phyloP scores from a whole-genome alignment of 2,797 vertebrate genomes.

The Lophura swinhoii region DNA sequence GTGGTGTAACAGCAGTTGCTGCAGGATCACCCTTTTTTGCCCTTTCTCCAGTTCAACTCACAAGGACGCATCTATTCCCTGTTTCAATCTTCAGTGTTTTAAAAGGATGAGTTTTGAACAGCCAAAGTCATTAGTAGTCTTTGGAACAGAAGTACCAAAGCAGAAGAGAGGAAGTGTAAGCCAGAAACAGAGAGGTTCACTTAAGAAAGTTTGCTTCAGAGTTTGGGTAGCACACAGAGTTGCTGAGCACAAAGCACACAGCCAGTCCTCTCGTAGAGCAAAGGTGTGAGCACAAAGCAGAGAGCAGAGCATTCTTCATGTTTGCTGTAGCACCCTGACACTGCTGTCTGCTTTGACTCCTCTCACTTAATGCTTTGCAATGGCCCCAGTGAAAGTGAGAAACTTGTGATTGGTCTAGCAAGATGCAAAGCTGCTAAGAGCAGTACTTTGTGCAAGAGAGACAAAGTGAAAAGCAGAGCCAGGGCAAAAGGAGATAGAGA shows the following conservation, averaged over 20 bases:
- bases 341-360: background rate
- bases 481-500: background rate
- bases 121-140: fast-evolving
- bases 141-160: background rate
- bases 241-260: fast-evolving
- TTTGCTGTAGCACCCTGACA: background rate
- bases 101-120: background rate
- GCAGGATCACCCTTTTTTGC: background rate
- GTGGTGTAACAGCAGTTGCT: fast-evolving
- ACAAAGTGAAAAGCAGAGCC: background rate
- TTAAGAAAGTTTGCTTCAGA: background rate
- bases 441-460: background rate
- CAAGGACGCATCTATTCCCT: background rate
- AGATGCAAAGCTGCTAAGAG: background rate
- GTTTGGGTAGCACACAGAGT: background rate
- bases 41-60: background rate
- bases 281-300: background rate
- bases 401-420: background rate
- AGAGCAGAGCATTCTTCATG: fast-evolving
- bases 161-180: background rate
- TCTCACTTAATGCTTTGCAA: fast-evolving
- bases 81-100: fast-evolving
- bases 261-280: fast-evolving
- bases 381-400: fast-evolving
- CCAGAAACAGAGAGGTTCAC: background rate